Base-by-base conservation (phyloP, 2,888 invertebrate genomes). In the Phania funesta region DNA sequence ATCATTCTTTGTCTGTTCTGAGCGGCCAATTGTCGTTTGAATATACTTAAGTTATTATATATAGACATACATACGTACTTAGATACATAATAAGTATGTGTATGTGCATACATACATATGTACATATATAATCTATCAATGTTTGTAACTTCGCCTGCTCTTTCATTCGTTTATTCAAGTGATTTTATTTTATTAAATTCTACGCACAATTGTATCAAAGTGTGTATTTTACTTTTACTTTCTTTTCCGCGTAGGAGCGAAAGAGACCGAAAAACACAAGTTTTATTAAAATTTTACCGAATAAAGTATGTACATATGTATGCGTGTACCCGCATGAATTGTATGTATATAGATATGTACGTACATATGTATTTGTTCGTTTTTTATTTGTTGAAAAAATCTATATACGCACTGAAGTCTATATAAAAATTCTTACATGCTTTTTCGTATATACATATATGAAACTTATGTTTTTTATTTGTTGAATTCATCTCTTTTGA, bases 221-320 rank as follows among this genome's bases (percentile, higher is more conserved):
- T n/a, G n/a, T n/a, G n/a, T 35, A 29, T 35, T 60, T 54, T 46
- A 77, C 77, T 78, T 78, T 78, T 78, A 78, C 77, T 78, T 78
- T 78, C 77, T 71, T 56, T 7, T 29, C 9, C 11, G 32, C 3
- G 44, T 44, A 65, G 50, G 71, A 50, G 71, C 56, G 65, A 78
- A 71, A 71, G 78, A 78, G 77, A 48, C 5, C 46, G 48, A 56
- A n/a, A 3, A n/a, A 41, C 29, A 48, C 41, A 54, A 71, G 29
- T 58, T 48, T 50, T 65, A 71, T 71, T 64, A 64, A 38, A 8
- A 24, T 58, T 56, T 50, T 71, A 58, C 50, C 64, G 50, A 78
- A 76, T 50, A 44, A 32, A 18, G 35, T 18, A 44, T 4, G 16
- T 29, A 11, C 5, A 38, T 35, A 20, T 29, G 26, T 32, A 3